phyloP scores from a whole-genome alignment of 23 tunicate species.

The Styela plicata region DNA sequence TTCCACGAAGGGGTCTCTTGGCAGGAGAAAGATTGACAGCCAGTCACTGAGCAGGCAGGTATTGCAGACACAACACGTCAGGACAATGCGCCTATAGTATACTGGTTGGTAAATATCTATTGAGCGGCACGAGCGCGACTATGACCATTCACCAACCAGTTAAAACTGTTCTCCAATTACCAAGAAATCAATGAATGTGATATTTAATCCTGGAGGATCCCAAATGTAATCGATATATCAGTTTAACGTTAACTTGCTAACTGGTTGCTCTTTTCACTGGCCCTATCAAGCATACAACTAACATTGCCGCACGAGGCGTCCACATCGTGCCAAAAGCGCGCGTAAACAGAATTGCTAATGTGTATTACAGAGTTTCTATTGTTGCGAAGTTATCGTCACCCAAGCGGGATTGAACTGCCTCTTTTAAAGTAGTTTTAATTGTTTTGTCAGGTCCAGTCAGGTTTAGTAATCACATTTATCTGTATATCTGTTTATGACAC shows the following conservation, averaged over 20 bases:
- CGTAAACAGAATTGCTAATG: neutral
- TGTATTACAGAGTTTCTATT: neutral
- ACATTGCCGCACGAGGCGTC: neutral
- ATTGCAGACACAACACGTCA: neutral
- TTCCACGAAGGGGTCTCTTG: no score
- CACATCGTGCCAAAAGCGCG: neutral
- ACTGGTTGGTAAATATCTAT: neutral
- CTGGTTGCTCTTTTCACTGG: no score
- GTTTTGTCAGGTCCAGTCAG: no score
- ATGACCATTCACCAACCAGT: neutral
- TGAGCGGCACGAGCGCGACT: neutral
- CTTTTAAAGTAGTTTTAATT: no score
- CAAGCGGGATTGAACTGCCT: no score
- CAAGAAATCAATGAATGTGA: neutral
- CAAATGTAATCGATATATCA: neutral
- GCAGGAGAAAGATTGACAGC: neutral
- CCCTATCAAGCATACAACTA: no score
- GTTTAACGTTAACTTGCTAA: neutral
- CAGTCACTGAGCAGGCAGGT: neutral
- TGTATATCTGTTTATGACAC: no score
- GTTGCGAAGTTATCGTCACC: no score
- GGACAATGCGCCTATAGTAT: neutral
- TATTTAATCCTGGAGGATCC: neutral
- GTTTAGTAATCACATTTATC: no score
- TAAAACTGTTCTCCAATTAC: neutral